phyloP scores from a whole-genome alignment of 2,888 invertebrate genomes.

The Trisateles emortualis region DNA sequence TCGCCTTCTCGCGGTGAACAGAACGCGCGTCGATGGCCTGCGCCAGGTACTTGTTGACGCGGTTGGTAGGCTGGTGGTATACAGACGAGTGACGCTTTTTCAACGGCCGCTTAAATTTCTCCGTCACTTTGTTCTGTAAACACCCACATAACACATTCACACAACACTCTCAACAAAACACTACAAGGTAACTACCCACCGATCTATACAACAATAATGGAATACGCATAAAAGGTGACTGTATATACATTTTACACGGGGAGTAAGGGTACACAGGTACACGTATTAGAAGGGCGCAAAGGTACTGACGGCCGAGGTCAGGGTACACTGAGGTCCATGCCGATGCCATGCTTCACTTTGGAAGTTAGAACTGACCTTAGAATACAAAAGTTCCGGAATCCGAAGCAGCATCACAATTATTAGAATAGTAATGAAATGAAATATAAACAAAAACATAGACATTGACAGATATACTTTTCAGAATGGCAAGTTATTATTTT shows the following conservation, averaged over 20 bases:
- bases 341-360: constrained; percentile 75
- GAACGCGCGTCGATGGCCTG: constrained; percentile 96
- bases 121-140: constrained; percentile 93
- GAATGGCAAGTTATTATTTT: constrained; percentile 31
- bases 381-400: constrained; percentile 81
- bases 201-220: constrained; percentile 45
- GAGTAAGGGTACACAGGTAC: constrained; percentile 45
- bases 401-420: constrained; percentile 85
- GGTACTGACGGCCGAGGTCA: constrained; percentile 45
- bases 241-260: constrained; percentile 46
- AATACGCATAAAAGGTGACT: constrained; percentile 38
- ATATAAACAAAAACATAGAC: constrained; percentile 56
- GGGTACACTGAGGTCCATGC: constrained; percentile 77
- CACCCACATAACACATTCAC: constrained; percentile 54
- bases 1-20: constrained; percentile 95
- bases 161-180: constrained; percentile 26
- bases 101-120: constrained; percentile 95
- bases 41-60: constrained; percentile 96
- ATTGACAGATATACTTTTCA: constrained; percentile 36
- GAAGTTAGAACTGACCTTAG: constrained; percentile 81
- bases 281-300: constrained; percentile 33
- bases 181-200: constrained; percentile 47
- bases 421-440: constrained; percentile 76
- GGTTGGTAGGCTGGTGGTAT: constrained; percentile 95
- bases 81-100: constrained; percentile 95